Conservation (phyloP, 2,888 invertebrate genomes). For the Scrobipalpa atriplicella region DNA sequence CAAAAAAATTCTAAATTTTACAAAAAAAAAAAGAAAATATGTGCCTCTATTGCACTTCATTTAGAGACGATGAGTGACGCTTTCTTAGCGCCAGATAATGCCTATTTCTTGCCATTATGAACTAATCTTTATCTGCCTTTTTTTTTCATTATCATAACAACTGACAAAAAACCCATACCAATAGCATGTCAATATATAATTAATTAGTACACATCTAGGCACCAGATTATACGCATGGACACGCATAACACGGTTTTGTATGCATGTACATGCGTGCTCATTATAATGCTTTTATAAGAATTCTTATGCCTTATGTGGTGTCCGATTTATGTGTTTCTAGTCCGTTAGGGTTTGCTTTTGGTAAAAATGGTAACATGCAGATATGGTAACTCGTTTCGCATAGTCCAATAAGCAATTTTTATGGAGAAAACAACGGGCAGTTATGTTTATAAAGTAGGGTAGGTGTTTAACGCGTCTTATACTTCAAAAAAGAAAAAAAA, state of each 20-base stretch:
- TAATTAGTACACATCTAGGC: conserved; percentile 26
- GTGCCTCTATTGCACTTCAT: too few species aligned
- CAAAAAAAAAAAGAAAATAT: too few species aligned
- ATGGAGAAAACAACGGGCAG: background rate
- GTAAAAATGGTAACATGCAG: background rate
- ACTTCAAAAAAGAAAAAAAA: too few species aligned
- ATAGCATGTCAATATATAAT: conserved; percentile 10
- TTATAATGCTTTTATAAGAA: background rate
- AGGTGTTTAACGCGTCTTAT: background rate
- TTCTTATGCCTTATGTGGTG: conserved; percentile 12
- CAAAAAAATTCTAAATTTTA: too few species aligned
- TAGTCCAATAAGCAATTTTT: too few species aligned
- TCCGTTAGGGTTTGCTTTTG: conserved; percentile 10
- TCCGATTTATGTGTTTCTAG: background rate
- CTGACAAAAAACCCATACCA: background rate
- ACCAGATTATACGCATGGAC: conserved; percentile 54
- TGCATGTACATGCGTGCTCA: conserved; percentile 31
- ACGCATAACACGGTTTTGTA: conserved; percentile 33
- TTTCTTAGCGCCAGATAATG: too few species aligned
- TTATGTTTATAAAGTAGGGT: background rate
- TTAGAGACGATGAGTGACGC: too few species aligned
- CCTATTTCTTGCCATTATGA: too few species aligned
- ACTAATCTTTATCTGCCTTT: background rate
- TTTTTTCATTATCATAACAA: background rate
- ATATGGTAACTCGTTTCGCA: background rate